These are phyloP conservation scores for Galerucella nymphaeae DNA, from an alignment of 2,888 invertebrate species.

Conservation along the genomic window DNA sequence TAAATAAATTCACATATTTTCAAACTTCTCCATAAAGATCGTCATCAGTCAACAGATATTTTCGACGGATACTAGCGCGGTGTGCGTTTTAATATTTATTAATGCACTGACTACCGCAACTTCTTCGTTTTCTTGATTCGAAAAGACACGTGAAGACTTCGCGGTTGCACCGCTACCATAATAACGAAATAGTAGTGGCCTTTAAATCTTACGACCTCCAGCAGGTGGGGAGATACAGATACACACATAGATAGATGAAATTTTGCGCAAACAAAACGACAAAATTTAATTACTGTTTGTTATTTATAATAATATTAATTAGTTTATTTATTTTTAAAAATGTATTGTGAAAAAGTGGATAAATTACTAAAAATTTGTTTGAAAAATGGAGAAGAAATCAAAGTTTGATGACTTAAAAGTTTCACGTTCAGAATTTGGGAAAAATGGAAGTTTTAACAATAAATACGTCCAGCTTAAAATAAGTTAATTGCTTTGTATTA, in stretches of 20 bases:
- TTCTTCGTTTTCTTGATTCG: constrained; percentile 32
- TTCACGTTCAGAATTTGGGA: too few species aligned
- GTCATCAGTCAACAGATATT: not conserved
- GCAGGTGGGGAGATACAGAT: constrained; percentile 20
- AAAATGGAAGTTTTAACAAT: too few species aligned
- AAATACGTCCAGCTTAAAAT: too few species aligned
- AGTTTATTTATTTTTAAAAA: too few species aligned
- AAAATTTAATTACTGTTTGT: not conserved
- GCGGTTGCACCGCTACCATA: constrained; percentile 46
- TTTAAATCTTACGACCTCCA: constrained; percentile 44
- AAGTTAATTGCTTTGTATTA: too few species aligned
- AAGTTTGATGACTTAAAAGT: too few species aligned
- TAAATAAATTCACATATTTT: not conserved
- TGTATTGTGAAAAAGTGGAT: too few species aligned
- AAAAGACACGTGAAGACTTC: constrained; percentile 43
- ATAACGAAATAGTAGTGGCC: constrained; percentile 44
- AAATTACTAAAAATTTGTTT: too few species aligned
- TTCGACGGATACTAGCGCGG: not conserved
- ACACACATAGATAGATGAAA: not conserved
- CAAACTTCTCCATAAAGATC: not conserved
- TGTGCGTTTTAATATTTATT: constrained; percentile 35
- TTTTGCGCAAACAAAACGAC: constrained; percentile 1
- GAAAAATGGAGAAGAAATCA: too few species aligned
- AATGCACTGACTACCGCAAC: constrained; percentile 43
- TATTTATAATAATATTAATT: not conserved